These are phyloP conservation scores for Sphaerophoria taeniata DNA, from an alignment of 2,888 invertebrate species.

Conservation along the genomic window DNA sequence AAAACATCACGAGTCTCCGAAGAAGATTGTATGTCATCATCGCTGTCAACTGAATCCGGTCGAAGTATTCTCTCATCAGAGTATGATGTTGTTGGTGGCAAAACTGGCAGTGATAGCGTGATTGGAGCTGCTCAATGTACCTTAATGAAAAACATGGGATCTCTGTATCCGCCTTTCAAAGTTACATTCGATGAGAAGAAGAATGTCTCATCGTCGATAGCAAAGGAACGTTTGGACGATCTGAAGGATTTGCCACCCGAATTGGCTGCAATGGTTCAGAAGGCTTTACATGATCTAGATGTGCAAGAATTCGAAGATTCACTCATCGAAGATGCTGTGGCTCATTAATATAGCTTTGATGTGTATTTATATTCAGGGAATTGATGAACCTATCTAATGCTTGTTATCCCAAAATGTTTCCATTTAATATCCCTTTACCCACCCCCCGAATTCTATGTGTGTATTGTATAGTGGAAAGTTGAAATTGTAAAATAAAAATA, in stretches of 20 bases:
- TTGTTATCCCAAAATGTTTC: neutral
- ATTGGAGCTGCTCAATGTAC: conserved; percentile 64
- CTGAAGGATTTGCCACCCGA: conserved; percentile 85
- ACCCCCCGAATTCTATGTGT: conserved; percentile 34
- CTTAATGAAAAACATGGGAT: conserved; percentile 75
- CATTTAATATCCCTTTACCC: neutral
- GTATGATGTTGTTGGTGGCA: conserved; percentile 77
- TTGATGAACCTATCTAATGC: conserved; percentile 52
- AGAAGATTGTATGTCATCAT: conserved; percentile 80
- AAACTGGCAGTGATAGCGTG: neutral
- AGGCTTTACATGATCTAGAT: conserved; percentile 83
- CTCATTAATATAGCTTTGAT: conserved; percentile 5
- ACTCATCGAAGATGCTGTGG: conserved; percentile 58
- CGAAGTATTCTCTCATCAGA: conserved; percentile 81
- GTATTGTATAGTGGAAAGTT: conserved; percentile 48
- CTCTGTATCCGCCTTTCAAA: conserved; percentile 76
- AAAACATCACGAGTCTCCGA: conserved; percentile 78
- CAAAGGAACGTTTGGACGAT: conserved; percentile 82
- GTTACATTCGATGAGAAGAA: conserved; percentile 36
- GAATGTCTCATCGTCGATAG: conserved; percentile 76
- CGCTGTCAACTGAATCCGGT: conserved; percentile 81
- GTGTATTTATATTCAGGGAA: conserved; percentile 56
- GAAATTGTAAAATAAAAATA: conserved; percentile 37
- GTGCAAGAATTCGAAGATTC: conserved; percentile 80
- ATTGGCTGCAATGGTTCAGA: conserved; percentile 85